Evolutionary conservation across 2,797 vertebrate species (phyloP), one percentile per base, ranked within the genome.

Genomic region (Crotalus adamanteus): DNA sequence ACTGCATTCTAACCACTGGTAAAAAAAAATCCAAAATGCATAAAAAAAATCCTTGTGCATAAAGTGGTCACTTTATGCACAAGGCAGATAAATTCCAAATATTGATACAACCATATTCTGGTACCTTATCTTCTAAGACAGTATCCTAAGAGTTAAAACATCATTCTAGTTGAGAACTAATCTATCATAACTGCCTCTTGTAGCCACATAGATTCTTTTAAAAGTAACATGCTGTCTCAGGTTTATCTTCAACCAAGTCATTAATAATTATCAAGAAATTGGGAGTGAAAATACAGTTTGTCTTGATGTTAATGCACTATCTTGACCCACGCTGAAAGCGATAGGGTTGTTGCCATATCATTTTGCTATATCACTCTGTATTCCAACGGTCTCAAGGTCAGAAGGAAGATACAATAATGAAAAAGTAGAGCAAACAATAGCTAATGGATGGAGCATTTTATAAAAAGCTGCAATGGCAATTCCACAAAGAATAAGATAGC

Each of bases 311-410:
- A 93, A 94, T 90, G 94, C 1, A 60, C 93, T 96, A 96, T 95
- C 94, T 97, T 96, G 93, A 96, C 89, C 92, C 11, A 26, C 47
- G 59, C 86, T 95, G 69, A n/a, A 86, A 95, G 11, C 37, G 88
- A 93, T 51, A 94, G 85, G 3, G 73, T 92, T 96, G 95, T 94
- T 59, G 90, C 28, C 93, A 16, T 94, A 95, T 95, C 78, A 63
- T 93, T 95, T 93, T 88, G 92, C 56, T 88, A 37, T 61, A 92
- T 73, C 91, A 94, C 95, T 96, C 89, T 0, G 11, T 89, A 93
- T 91, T 96, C 37, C 93, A 96, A 94, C 90, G 94, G n/a, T 92
- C 56, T 97, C 96, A 98, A 98, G 97, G 97, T 98, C 96, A 97
- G 90, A 25, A 90, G 92, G 94, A 96, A 95, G 95, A 95, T 90